These are phyloP conservation scores for Ceratoteleas bidentatus DNA, from an alignment of 1,140 invertebrate species.

Conservation along the genomic window DNA sequence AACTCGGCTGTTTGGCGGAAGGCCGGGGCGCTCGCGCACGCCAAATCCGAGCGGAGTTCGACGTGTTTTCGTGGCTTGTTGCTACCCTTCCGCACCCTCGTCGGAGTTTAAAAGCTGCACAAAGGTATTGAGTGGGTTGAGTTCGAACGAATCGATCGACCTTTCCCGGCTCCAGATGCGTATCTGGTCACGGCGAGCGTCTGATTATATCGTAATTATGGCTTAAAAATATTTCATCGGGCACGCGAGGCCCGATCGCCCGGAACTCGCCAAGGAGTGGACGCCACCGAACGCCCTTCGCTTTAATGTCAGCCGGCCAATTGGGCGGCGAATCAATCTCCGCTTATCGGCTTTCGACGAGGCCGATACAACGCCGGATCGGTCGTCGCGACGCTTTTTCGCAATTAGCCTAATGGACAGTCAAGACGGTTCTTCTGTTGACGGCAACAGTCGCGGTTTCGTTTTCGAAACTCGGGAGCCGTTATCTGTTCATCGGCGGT, in stretches of 20 bases:
- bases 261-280: constrained; percentile 50
- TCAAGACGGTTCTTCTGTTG: too few relatives aligned
- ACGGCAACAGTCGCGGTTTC: too few relatives aligned
- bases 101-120: constrained; percentile 65
- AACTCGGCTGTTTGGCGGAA: constrained; percentile 72
- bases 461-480: too few relatives aligned
- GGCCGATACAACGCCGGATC: too few relatives aligned
- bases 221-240: constrained; percentile 78
- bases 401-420: too few relatives aligned
- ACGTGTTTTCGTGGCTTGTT: constrained; percentile 64
- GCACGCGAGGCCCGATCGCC: constrained; percentile 71
- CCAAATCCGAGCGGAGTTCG: constrained; percentile 57
- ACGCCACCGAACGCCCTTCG: constrained; percentile 68
- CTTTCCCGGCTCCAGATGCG: constrained; percentile 72
- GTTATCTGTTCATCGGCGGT: too few relatives aligned
- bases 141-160: constrained; percentile 74
- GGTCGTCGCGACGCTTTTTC: too few relatives aligned
- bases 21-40: constrained; percentile 37
- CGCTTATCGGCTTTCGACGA: constrained; percentile 31
- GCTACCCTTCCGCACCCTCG: constrained; percentile 62
- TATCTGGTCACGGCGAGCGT: constrained; percentile 78
- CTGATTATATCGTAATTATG: constrained; percentile 79
- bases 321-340: constrained; percentile 34
- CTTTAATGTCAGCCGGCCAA: constrained; percentile 67
- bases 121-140: constrained; percentile 56